Evolutionary conservation across 2,888 invertebrate species (phyloP).

Genomic region (Sericinus montela): DNA sequence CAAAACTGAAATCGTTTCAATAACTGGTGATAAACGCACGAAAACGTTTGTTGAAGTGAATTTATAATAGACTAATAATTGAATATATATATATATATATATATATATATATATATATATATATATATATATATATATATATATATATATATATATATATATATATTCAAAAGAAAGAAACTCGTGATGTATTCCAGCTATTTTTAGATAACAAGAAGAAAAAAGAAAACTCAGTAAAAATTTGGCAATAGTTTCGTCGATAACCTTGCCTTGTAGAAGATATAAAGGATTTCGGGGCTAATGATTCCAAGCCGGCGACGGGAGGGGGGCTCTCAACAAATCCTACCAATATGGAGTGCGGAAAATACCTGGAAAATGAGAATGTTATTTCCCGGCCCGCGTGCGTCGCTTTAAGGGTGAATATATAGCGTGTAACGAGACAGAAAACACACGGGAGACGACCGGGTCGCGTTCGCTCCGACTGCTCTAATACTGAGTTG

Average conservation of each 20-base stretch:
- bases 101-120: no score
- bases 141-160: no score
- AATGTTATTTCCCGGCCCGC: constrained; percentile 47
- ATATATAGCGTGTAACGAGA: constrained; percentile 41
- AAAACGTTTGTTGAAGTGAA: neutral
- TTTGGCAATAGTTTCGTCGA: constrained; percentile 60
- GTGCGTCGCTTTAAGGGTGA: constrained; percentile 28
- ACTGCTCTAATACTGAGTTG: constrained; percentile 55
- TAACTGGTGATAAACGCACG: no score
- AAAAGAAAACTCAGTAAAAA: constrained; percentile 56
- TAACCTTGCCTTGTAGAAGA: constrained; percentile 50
- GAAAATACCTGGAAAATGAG: constrained; percentile 74
- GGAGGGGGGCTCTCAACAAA: constrained; percentile 56
- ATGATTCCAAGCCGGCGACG: constrained; percentile 54
- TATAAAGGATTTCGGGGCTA: constrained; percentile 62
- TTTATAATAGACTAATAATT: neutral
- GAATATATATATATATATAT: no score
- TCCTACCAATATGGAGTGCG: constrained; percentile 72
- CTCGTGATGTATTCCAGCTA: no score
- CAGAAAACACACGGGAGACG: constrained; percentile 35
- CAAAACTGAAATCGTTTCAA: no score
- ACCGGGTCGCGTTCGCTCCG: constrained; percentile 21
- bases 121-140: no score
- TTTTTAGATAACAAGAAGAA: no score
- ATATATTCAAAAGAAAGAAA: no score